Evolutionary conservation across 2,113 vertebrate species (phyloP), one percentile per base, ranked within the genome.

Genomic region (Microcebus murinus): DNA sequence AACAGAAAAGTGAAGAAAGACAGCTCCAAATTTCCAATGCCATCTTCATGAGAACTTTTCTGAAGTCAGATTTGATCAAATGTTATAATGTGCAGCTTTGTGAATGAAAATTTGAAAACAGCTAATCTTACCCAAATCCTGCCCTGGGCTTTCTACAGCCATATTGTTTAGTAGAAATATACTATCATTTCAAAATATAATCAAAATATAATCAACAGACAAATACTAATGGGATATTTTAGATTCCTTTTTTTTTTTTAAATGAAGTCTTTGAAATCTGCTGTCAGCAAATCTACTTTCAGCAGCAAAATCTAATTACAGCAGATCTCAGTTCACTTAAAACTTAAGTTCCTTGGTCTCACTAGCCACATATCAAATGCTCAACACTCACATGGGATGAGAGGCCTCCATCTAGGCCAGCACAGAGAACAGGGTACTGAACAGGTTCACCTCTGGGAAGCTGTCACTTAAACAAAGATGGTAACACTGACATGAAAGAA

Each of bases 41-140:
- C 52, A 79, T 20, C 42, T 83, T 67, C 12, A 36, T 70, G 76
- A 93, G 61, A 76, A 70, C 63, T 87, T 87, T n/a, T 70, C 79
- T 42, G 63, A 61, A 71, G 39, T 4, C 31, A 7, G 42, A 21
- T 95, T 80, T 77, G 76, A 42, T 81, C 74, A 81, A 63, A 63
- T 50, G 34, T 92, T 89, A 71, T 31, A n/a, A 50, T 80, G 42
- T 59, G 36, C 39, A 61, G 76, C 34, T 87, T 81, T 84, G 57
- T 76, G 73, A 59, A 68, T 10, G 50, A 50, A 84, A 73, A 61
- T n/a, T 25, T 48, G n/a, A 65, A 95, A 88, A 59, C 4, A 12
- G 15, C 55, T 74, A 21, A 88, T n/a, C 34, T 76, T 29, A 29
- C 59, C 21, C 48, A 59, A 34, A 57, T 90, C 79, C 68, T 80